Evolutionary conservation across 1,140 invertebrate species (phyloP).

Genomic region (Drosophila mauritiana): DNA sequence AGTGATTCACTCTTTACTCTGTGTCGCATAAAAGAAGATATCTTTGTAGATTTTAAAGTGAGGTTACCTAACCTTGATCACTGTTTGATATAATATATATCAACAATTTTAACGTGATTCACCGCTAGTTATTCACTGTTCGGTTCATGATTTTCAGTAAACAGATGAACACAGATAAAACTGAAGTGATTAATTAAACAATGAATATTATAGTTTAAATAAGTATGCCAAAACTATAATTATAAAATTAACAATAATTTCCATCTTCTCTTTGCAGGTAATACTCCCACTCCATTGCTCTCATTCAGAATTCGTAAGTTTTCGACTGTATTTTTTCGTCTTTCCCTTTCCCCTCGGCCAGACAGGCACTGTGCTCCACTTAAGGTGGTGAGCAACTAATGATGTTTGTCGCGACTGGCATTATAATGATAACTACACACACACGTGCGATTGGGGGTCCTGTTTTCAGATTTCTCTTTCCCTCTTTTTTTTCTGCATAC

Average conservation of each 20-base stretch:
- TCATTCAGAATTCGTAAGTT: constrained; percentile 48
- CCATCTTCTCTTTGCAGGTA: constrained; percentile 58
- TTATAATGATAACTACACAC: constrained; percentile 52
- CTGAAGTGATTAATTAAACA: too few species aligned
- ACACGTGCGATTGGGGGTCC: constrained; percentile 22
- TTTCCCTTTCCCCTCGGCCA: constrained; percentile 7
- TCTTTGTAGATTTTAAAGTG: neutral
- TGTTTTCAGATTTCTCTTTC: constrained; percentile 21
- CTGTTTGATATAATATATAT: neutral
- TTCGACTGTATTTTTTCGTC: neutral
- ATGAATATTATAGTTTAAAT: too few species aligned
- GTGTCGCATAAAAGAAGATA: neutral
- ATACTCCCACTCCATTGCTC: constrained; percentile 21
- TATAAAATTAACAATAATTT: neutral
- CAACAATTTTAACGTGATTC: neutral
- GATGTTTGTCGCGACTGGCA: constrained; percentile 44
- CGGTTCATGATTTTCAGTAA: too few species aligned
- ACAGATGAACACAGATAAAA: too few species aligned
- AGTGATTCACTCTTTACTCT: neutral
- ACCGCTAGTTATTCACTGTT: neutral
- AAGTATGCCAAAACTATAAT: neutral
- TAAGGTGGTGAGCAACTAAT: constrained; percentile 38
- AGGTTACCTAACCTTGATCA: constrained; percentile 8
- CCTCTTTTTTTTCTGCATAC: neutral
- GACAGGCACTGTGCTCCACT: constrained; percentile 43